Evolutionary conservation across 1,140 invertebrate species (phyloP).

Genomic region (Drosophila neocordata): DNA sequence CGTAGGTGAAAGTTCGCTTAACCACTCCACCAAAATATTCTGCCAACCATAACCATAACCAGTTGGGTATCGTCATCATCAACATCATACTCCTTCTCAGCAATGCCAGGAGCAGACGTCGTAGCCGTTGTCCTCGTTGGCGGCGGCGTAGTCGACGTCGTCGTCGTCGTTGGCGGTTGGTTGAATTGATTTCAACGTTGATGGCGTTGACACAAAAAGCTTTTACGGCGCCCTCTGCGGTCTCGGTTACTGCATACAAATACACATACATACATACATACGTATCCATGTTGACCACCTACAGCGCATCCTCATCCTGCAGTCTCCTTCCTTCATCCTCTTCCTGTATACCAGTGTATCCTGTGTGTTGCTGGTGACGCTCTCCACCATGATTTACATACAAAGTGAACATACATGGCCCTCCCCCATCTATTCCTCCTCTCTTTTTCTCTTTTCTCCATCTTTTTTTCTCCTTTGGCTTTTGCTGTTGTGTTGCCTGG

Average conservation of each 20-base stretch:
- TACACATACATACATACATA: slow-evolving; percentile 18
- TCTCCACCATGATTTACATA: slow-evolving; percentile 75
- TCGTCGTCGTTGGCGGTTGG: slow-evolving; percentile 52
- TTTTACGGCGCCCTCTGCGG: slow-evolving; percentile 79
- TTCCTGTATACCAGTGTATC: slow-evolving; percentile 38
- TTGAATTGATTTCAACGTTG: slow-evolving; percentile 82
- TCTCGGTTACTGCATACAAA: slow-evolving; percentile 73
- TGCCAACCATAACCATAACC: slow-evolving; percentile 9
- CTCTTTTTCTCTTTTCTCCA: neutral
- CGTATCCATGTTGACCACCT: slow-evolving; percentile 67
- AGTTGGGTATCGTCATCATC: slow-evolving; percentile 13
- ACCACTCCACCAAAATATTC: slow-evolving; percentile 16
- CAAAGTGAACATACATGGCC: slow-evolving; percentile 71
- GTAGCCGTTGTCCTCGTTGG: slow-evolving; percentile 12
- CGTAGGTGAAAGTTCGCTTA: slow-evolving; percentile 71
- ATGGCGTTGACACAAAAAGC: slow-evolving; percentile 82
- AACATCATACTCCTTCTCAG: slow-evolving; percentile 29
- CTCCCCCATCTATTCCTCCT: neutral
- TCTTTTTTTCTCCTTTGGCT: slow-evolving; percentile 31
- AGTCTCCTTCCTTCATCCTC: slow-evolving; percentile 17
- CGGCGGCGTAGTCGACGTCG: slow-evolving; percentile 10
- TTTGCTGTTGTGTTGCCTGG: slow-evolving; percentile 17
- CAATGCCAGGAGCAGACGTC: slow-evolving; percentile 64
- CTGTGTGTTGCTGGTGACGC: slow-evolving; percentile 41
- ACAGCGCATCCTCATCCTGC: slow-evolving; percentile 71